Base-by-base conservation (phyloP, 2,888 invertebrate species). In the Euspilapteryx auroguttella region DNA sequence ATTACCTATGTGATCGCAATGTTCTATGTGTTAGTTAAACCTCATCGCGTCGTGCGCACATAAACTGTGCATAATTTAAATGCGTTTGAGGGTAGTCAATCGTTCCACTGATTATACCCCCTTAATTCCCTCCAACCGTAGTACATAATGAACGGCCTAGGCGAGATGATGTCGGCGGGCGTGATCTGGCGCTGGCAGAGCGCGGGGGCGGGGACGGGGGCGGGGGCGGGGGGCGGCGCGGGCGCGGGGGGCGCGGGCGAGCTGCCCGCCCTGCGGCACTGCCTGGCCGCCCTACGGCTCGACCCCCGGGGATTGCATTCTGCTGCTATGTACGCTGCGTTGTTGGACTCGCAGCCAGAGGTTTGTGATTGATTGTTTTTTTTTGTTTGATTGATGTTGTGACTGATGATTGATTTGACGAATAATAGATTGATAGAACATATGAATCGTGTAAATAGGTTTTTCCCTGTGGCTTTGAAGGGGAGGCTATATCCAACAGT, bases 121-220 rank as follows among this genome's bases (percentile, higher is more conserved):
- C 7, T 5, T 25, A 11, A 28, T 10, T 17, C 25, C 14, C 2
- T 14, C 1, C 8, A 3, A 21, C 58, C 31, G n/a, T 78, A 93
- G 86, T 95, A 94, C 54, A 85, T 94, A 36, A 89, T 94, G 65
- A 89, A 90, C 62, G 94, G 94, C 1, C 71, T 97, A 14, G 95
- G 95, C 2, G 87, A 87, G 57, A 76, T 90, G 49, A 83, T 89
- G 55, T 83, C 89, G 0, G 83, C 86, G 36, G 86, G 87, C 24
- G 63, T 79, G 45, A 58, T 78, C 45, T 53, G 76, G 76, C 58
- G 64, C 34, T 64, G 66, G 63, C 61, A 56, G 47, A 20, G 13
- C 13, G 13, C 29, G 43, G 36, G 36, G 44, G 35, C 30, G 45
- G 37, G 12, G 41, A 33, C 25, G 9, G 38, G 37, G 12, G 44